Evolutionary conservation across 1,140 invertebrate genomes (phyloP).

Genomic region (Drosophila orosa): DNA sequence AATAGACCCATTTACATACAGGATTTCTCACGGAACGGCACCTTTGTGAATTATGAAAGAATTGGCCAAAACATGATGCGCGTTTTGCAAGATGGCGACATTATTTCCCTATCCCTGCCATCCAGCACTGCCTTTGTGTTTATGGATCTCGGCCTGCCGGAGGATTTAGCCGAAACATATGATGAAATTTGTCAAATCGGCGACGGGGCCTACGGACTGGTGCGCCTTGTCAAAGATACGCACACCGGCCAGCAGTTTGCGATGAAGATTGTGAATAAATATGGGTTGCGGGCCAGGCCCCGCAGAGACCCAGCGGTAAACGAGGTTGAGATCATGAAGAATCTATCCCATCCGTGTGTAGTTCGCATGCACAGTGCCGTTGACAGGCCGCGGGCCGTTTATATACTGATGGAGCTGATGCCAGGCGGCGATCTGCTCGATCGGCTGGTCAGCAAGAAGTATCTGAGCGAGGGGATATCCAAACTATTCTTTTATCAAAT

Average conservation of each 20-base stretch:
- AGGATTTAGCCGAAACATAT: conserved; percentile 88
- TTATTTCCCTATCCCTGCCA: conserved; percentile 86
- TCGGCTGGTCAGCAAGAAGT: conserved; percentile 86
- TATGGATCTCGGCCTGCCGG: conserved; percentile 88
- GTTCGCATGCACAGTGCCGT: conserved; percentile 91
- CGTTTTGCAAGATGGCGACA: conserved; percentile 87
- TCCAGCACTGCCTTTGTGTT: conserved; percentile 88
- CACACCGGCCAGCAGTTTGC: conserved; percentile 89
- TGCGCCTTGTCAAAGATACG: conserved; percentile 89
- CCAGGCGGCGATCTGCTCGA: conserved; percentile 94
- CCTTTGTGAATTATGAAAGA: conserved; percentile 87
- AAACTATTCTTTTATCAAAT: conserved; percentile 95
- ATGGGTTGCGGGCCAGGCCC: conserved; percentile 84
- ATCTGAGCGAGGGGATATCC: conserved; percentile 88
- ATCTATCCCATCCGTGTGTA: conserved; percentile 90
- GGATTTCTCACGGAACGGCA: conserved; percentile 91
- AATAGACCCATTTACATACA: conserved; percentile 81
- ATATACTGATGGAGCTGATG: conserved; percentile 94
- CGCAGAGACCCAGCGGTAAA: conserved; percentile 85
- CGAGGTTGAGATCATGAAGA: conserved; percentile 92
- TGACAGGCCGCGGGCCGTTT: conserved; percentile 89
- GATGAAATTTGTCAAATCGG: conserved; percentile 89
- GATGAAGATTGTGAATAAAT: conserved; percentile 92
- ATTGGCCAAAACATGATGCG: conserved; percentile 87
- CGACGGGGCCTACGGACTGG: conserved; percentile 90